phyloP scores from a whole-genome alignment of 2,797 vertebrate genomes.

The Notolabrus celidotus region DNA sequence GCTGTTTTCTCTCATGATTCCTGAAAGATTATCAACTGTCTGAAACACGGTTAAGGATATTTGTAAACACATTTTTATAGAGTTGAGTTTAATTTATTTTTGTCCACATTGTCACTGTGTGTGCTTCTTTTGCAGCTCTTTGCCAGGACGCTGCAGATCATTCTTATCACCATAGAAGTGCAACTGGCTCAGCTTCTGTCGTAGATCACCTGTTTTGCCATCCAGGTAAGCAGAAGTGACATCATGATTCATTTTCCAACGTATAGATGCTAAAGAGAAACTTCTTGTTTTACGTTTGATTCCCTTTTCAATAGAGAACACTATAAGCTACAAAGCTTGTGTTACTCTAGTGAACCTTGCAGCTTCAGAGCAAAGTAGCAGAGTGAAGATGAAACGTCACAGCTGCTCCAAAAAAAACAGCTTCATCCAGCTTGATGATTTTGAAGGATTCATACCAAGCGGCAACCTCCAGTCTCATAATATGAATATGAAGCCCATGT shows the following conservation, averaged over 20 bases:
- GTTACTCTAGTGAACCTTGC: too few species aligned
- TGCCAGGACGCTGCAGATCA: slow-evolving; percentile 15
- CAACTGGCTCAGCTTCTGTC: slow-evolving; percentile 24
- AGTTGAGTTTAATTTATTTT: background rate
- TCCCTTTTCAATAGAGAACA: too few species aligned
- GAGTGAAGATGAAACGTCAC: too few species aligned
- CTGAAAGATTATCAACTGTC: background rate
- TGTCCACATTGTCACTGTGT: background rate
- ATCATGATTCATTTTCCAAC: background rate
- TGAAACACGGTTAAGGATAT: background rate
- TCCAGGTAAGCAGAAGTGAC: slow-evolving; percentile 42
- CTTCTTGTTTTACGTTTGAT: background rate
- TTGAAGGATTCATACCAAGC: too few species aligned
- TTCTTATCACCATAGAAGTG: slow-evolving; percentile 9
- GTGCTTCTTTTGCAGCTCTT: slow-evolving; percentile 46
- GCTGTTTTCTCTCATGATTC: background rate
- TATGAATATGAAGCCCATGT: too few species aligned
- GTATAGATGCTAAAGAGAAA: background rate
- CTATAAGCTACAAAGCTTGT: too few species aligned
- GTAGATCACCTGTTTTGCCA: slow-evolving; percentile 38
- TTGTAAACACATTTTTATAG: background rate
- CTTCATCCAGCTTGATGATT: too few species aligned
- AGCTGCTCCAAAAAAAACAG: too few species aligned
- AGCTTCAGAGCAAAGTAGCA: too few species aligned
- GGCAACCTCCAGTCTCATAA: too few species aligned